These are phyloP conservation scores for Edolisoma coerulescens DNA, from an alignment of 2,113 vertebrate species.

Conservation along the genomic window DNA sequence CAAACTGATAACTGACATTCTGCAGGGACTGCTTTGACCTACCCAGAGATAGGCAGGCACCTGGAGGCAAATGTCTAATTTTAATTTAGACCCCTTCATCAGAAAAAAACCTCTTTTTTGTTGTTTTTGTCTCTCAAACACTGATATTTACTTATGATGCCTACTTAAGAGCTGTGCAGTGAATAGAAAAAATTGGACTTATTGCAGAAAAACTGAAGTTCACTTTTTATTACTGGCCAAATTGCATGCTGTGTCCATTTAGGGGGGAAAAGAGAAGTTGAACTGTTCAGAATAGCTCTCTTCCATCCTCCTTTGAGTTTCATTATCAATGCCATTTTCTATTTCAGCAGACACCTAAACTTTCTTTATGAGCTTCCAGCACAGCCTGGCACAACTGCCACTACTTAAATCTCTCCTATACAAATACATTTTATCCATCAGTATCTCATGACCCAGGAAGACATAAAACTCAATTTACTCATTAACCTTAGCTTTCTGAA, in stretches of 20 bases:
- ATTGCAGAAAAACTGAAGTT: background rate
- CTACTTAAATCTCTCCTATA: background rate
- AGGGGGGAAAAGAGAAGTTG: background rate
- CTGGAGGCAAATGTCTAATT: background rate
- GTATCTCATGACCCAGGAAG: background rate
- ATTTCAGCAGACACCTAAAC: background rate
- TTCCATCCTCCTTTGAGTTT: background rate
- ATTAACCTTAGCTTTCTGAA: slow-evolving; percentile 44
- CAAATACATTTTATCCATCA: background rate
- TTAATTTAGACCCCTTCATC: background rate
- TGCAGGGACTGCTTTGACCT: background rate
- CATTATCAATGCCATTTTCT: background rate
- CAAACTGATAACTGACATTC: background rate
- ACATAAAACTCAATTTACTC: slow-evolving; percentile 25
- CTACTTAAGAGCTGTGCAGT: background rate
- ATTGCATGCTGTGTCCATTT: background rate
- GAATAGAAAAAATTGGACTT: background rate
- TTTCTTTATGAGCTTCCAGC: background rate
- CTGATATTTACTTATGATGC: background rate
- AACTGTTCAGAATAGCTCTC: background rate
- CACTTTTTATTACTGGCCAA: background rate
- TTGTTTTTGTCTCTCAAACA: background rate
- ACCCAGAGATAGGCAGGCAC: background rate
- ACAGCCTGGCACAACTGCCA: background rate
- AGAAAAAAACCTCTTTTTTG: background rate